Evolutionary conservation across 2,113 vertebrate species (phyloP), one percentile per base, ranked within the genome.

Genomic region (Tamias sibiricus): DNA sequence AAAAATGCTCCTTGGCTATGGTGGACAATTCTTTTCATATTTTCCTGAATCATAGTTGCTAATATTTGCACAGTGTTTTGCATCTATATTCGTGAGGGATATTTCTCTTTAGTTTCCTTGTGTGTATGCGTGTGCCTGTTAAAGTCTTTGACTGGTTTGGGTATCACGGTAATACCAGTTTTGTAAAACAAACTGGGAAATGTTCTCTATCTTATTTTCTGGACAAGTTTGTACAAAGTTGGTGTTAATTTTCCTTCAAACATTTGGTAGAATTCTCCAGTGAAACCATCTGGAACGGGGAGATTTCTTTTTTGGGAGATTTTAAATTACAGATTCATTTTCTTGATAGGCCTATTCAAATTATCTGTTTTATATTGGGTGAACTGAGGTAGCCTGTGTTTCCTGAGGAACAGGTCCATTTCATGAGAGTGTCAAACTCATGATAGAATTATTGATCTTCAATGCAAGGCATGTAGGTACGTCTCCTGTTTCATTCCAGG

Each of bases 161-260:
- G 26, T 74, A 35, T 68, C 40, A 62, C 77, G 35, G 24, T 85
- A 69, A 92, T n/a, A 79, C 4, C 28, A 47, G 75, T 59, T 77
- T 92, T 75, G 80, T 44, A 76, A 94, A 87, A 77, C 52, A 71
- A 87, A 75, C 62, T 59, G 14, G 14, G 52, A 76, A 87, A 37
- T 9, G 22, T 49, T 64, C 68, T 93, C 44, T 87, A 20, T 74
- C 77, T 47, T 42, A 42, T 90, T 90, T 92, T 83, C 47, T 94
- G 66, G 80, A 52, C 72, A 80, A 72, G 17, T 87, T 30, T 74
- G 24, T 81, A 14, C 42, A 72, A 66, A 71, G 35, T 90, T 52
- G 40, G 68, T 57, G 40, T n/a, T 93, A 85, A 90, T 97, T 97
- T 96, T 87, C 64, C 26, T 87, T 87, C 72, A 90, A 90, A 44